These are phyloP conservation scores for Saguinus oedipus DNA, from an alignment of 2,797 vertebrate genomes.

Conservation along the genomic window DNA sequence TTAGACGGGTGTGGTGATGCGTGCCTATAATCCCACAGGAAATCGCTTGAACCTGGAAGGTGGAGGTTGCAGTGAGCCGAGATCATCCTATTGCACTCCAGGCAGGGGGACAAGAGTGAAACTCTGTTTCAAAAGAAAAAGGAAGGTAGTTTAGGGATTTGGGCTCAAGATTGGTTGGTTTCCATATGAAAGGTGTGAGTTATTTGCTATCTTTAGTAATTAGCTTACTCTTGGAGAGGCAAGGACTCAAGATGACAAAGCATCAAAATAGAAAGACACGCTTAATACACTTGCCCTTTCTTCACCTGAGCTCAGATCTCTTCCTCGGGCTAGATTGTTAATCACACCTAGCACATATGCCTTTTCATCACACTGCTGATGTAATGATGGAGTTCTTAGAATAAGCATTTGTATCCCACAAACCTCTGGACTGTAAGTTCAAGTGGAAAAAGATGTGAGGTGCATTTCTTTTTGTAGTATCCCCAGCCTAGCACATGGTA, in stretches of 20 bases:
- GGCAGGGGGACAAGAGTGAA: too few species aligned
- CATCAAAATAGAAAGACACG: neutral
- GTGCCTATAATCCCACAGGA: too few species aligned
- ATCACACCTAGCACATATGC: neutral
- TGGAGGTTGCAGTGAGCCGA: too few species aligned
- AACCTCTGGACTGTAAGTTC: neutral
- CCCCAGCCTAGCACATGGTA: neutral
- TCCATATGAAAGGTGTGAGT: neutral
- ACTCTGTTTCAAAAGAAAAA: too few species aligned
- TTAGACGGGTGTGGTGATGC: fast-evolving
- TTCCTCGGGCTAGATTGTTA: neutral
- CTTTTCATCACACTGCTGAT: neutral
- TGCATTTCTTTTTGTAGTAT: neutral
- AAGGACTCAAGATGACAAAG: neutral
- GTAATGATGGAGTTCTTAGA: neutral
- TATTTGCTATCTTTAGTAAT: neutral
- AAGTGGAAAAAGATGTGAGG: neutral
- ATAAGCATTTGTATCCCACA: neutral
- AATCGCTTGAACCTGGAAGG: too few species aligned
- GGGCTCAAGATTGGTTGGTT: neutral
- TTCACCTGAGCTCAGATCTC: neutral
- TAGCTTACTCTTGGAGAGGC: neutral
- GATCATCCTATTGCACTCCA: too few species aligned
- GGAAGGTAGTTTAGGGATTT: too few species aligned
- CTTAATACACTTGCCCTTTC: neutral